Evolutionary conservation across 2,888 invertebrate species (phyloP), one percentile per base, ranked within the genome.

Genomic region (Invenusta paracnida): DNA sequence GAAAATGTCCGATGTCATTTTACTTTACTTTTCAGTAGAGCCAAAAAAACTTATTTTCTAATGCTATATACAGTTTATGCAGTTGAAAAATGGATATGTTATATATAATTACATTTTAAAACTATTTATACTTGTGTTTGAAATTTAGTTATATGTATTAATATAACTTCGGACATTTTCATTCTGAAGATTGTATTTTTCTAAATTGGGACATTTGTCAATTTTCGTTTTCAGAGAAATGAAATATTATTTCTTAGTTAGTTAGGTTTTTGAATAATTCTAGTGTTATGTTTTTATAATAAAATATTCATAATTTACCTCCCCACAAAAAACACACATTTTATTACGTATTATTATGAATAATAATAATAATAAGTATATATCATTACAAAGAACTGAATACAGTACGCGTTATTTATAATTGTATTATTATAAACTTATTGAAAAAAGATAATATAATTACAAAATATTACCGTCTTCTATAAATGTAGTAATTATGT

Each of bases 1-100:
- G 73, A 73, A 73, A 73, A 73, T 73, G 73, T 73, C 73, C 27
- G 73, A 73, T 73, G 73, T 73, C 73, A 73, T 48, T 48, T 48
- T 48, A 48, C 48, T 48, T 17, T 48, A 48, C 48, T 48, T 5
- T 48, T 48, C 48, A 48, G 48, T 48, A 48, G 48, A 48, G 48
- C 48, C 48, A 48, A 48, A 48, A n/a, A 48, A 48, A 48, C 48
- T 48, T 48, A 48, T 48, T 48, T 48, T 48, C 17, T 48, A 48
- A 48, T 48, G 48, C 48, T 48, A 48, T 48, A 48, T 48, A 48
- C 48, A 48, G 48, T 48, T 48, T 48, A 48, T 48, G 48, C 48
- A 48, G 48, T 48, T 48, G 48, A 48, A 48, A 48, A 48, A 48
- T 48, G 48, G 48, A 48, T 48, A 48, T 48, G 48, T 48, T 48